Conservation (phyloP, 2,888 invertebrate species). For the Stramonita haemastoma region DNA sequence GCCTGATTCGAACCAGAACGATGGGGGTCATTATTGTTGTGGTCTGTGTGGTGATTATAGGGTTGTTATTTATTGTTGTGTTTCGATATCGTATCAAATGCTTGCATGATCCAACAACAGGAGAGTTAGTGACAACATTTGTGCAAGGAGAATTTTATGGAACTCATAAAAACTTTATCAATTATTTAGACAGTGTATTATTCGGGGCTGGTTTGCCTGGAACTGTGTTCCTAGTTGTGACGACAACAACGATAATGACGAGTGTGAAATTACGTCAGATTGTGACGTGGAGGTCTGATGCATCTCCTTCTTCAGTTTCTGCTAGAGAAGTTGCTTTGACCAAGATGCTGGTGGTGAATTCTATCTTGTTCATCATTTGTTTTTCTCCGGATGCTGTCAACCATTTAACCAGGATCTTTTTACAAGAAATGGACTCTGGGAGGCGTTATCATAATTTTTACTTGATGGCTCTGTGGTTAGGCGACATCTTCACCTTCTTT, state of each 20-base stretch:
- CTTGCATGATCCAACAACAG: not conserved
- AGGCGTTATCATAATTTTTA: not conserved
- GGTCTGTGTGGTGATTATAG: not conserved
- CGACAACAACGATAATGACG: not conserved
- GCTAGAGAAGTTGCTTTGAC: not conserved
- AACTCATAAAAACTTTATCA: not conserved
- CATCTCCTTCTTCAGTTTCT: not conserved
- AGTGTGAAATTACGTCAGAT: not conserved
- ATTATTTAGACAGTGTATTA: not conserved
- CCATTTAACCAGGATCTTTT: not conserved
- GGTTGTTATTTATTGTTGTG: not conserved
- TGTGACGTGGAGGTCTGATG: not conserved
- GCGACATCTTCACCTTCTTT: not conserved
- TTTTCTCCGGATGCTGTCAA: not conserved
- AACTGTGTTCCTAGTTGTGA: not conserved
- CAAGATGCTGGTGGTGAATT: not conserved
- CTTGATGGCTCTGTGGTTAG: not conserved
- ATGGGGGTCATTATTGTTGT: not conserved
- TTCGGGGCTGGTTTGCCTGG: not conserved
- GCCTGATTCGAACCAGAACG: not conserved
- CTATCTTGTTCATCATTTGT: not conserved
- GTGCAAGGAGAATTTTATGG: not conserved
- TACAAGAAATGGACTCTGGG: not conserved
- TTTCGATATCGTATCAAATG: not conserved
- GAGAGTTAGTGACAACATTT: not conserved